Base-by-base conservation (phyloP, 2,797 vertebrate genomes). In the Merluccius polli region DNA sequence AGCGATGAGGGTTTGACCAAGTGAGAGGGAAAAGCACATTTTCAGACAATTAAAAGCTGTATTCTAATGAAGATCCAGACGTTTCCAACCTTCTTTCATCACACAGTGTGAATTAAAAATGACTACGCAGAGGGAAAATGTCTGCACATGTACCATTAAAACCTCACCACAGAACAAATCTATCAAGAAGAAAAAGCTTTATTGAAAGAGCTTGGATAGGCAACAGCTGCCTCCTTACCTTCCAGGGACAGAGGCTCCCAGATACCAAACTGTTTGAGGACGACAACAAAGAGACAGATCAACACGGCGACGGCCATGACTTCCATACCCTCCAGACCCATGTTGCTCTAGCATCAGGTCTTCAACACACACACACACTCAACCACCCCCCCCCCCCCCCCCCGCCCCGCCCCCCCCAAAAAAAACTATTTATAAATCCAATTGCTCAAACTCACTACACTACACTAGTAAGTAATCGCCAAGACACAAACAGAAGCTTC, bases 251-350 rank as follows among this genome's bases (percentile, higher is more conserved):
- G 91, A 35, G 96, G 95, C 69, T 98, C 96, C 93, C 95, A 93
- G 84, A 97, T 93, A 78, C 97, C 96, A 84, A 98, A 97, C 92
- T 99, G 97, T 89, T 97, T 98, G 85, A 98, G 96, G 73, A 97
- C 95, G 0, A 96, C 92, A 87, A 95, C 84, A 92, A 97, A 97
- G 52, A 98, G 92, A 82, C 95, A 88, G 36, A 95, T 91, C 78
- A 98, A 94, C 81, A 96, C 97, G 1, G 88, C 92, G 79, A 97
- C 91, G 18, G 96, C 97, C 33, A 96, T 95, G 41, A 98, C 81
- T 88, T 97, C 97, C 97, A 99, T 98, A 79, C 95, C 96, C 70
- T 96, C 95, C 84, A 95, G 84, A 70, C 83, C 95, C 96, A 96
- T 95, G 68, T 78, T 87, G 59, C 78, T 70, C 41, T 76, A 69